Evolutionary conservation across 2,888 invertebrate genomes (phyloP).

Genomic region (Phengaris arion): DNA sequence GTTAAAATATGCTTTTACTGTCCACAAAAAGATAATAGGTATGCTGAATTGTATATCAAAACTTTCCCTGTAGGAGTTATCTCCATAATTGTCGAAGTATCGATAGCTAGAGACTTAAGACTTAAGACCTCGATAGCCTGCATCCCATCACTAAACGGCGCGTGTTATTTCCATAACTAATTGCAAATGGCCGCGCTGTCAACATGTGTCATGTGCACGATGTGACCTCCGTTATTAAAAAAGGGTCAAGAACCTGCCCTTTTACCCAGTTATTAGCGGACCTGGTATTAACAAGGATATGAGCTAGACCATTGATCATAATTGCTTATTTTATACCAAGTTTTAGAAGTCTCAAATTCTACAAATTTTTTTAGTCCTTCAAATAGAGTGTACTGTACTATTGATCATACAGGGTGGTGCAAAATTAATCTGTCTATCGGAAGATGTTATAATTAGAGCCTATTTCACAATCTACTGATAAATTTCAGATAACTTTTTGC

Average conservation of each 20-base stretch:
- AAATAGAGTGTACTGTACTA: too few species aligned
- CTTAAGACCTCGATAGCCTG: slow-evolving; percentile 29
- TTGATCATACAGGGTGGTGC: too few species aligned
- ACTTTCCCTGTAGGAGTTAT: neutral
- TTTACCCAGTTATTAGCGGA: slow-evolving; percentile 13
- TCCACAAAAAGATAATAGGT: neutral
- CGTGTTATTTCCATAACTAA: slow-evolving; percentile 74
- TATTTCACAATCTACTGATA: too few species aligned
- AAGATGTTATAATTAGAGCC: too few species aligned
- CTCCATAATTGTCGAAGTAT: neutral
- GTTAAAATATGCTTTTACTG: neutral
- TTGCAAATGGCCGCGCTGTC: slow-evolving; percentile 75
- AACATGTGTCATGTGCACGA: slow-evolving; percentile 69
- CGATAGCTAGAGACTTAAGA: neutral
- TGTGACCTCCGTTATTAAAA: slow-evolving; percentile 46
- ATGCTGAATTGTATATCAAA: too few species aligned
- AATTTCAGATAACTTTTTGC: too few species aligned
- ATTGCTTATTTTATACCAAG: too few species aligned
- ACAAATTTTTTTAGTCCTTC: too few species aligned
- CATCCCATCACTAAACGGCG: slow-evolving; percentile 48
- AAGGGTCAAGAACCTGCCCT: slow-evolving; percentile 30
- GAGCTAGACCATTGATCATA: neutral
- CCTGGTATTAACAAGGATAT: neutral
- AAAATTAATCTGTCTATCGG: too few species aligned
- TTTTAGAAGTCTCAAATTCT: too few species aligned